Conservation (phyloP, 1,140 invertebrate species). For the Alviniconcha marisindica region DNA sequence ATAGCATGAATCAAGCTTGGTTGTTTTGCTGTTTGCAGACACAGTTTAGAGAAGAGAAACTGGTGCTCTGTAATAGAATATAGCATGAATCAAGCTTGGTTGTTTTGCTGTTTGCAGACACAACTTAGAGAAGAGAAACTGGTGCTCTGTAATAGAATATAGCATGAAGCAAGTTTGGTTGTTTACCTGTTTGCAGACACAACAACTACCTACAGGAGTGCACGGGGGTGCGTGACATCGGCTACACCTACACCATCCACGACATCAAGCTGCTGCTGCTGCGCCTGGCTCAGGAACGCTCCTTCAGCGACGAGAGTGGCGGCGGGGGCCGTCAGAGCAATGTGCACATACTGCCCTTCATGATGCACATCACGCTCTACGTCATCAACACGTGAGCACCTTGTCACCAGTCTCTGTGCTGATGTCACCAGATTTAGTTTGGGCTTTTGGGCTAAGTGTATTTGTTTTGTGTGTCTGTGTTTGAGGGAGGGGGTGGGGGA, state of each 20-base stretch:
- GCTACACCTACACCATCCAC: constrained; percentile 86
- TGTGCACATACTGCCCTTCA: constrained; percentile 96
- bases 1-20: no score
- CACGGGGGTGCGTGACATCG: constrained; percentile 74
- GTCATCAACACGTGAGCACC: constrained; percentile 93
- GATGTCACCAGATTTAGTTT: not conserved
- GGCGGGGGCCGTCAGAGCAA: constrained; percentile 97
- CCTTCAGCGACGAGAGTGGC: constrained; percentile 97
- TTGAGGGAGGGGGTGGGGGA: not conserved
- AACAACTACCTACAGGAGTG: constrained; percentile 77
- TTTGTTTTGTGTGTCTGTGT: not conserved
- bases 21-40: no score
- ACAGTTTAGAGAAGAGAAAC: no score
- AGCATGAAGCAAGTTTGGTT: no score
- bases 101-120: no score
- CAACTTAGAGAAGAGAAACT: no score
- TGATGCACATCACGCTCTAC: constrained; percentile 96
- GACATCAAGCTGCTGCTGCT: constrained; percentile 94
- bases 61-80: no score
- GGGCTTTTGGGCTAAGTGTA: not conserved
- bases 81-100: no score
- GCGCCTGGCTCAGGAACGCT: constrained; percentile 94
- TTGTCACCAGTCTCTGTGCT: not conserved
- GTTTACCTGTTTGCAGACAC: constrained; percentile 71
- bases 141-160: no score